Evolutionary conservation across 2,797 vertebrate species (phyloP).

Genomic region (Gambusia yucatana): DNA sequence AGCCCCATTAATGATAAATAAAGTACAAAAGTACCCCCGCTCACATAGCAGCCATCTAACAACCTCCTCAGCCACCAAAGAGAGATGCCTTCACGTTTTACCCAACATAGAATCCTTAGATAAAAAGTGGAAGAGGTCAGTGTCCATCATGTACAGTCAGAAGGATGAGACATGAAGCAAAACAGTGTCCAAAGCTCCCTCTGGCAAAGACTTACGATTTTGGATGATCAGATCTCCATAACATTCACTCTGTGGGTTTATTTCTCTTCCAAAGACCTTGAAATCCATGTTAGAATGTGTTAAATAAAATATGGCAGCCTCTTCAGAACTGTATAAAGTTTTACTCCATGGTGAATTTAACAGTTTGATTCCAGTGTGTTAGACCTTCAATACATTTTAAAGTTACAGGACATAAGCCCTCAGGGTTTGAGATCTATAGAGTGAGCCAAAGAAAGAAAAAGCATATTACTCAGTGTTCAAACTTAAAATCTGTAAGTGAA

Average conservation of each 20-base stretch:
- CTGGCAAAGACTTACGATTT: neutral
- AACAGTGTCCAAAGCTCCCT: neutral
- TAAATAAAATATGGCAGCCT: neutral
- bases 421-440: neutral
- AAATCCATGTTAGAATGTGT: neutral
- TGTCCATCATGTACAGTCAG: constrained; percentile 2
- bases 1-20: constrained; percentile 80
- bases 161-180: constrained; percentile 44
- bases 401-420: neutral
- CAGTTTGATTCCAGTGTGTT: neutral
- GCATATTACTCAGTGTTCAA: neutral
- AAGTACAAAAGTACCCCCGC: constrained; percentile 76
- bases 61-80: constrained; percentile 57
- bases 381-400: neutral
- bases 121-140: constrained; percentile 66
- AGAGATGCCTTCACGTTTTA: constrained; percentile 58
- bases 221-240: neutral
- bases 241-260: neutral
- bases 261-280: neutral
- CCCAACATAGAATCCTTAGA: constrained; percentile 55
- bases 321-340: neutral
- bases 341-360: neutral
- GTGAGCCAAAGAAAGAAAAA: neutral
- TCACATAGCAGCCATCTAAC: constrained; percentile 73
- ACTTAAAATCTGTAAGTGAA: neutral